Base-by-base conservation (phyloP, 2,113 vertebrate species). In the Diphyllodes magnificus region DNA sequence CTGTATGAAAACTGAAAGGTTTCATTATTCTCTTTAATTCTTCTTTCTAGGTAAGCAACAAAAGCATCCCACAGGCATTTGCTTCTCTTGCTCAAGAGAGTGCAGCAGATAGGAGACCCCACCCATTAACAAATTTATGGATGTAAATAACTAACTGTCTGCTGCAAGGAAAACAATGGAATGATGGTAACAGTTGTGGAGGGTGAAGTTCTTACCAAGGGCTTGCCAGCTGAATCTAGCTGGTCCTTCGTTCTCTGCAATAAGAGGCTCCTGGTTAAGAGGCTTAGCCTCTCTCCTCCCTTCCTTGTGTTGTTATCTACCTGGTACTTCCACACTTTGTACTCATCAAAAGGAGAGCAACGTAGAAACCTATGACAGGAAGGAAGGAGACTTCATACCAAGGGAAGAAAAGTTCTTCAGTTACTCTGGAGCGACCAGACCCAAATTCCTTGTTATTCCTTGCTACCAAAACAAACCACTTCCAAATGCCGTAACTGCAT, bases 321-420 rank as follows among this genome's bases (percentile, higher is more conserved):
- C 84, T 99, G 99, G 92, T 97, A 98, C 95, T 98, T 99, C 99
- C 99, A 99, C 54, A 99, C 97, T 83, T 97, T 98, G 96, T 98
- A 99, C 68, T 99, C 99, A 73, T 99, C 99, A 82, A 99, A 99
- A 3, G 99, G 99, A 97, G 98, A 98, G 75, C 99, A 99, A 70
- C 98, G 98, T 65, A 99, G 98, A 96, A 99, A 99, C 91, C 99
- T 99, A 83, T 7, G 20, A 70, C 17, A 88, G 33, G 31, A 80
- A 59, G 47, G 31, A 84, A 57, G 15, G 28, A 80, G 44, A 79
- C 47, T 72, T 86, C 44, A 69, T 14, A 76, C 4, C 16, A 66
- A 63, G 13, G 17, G 13, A 77, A 86, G 10, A 69, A 49, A 5
- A 70, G 35, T 40, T 89, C 53, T 89, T 91, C 66, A 49, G n/a